Evolutionary conservation across 1,140 invertebrate species (phyloP), one percentile per base, ranked within the genome.

Genomic region (Lepidostoma basale): DNA sequence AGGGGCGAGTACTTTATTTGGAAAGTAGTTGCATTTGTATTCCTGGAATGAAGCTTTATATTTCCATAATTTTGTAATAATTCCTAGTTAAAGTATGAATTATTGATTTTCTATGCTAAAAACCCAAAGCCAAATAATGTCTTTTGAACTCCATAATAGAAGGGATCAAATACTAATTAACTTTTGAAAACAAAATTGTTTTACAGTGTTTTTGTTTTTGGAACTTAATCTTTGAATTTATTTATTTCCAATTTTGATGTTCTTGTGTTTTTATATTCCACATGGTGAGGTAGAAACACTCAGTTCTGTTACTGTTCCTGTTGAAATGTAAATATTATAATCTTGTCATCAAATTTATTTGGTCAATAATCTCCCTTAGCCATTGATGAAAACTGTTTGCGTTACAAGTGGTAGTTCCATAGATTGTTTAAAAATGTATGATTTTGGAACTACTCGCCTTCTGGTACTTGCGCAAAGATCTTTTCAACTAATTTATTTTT

Each of bases 341-440:
- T 42, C n/a, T n/a, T 9, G 30, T n/a, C 40, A 23, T 67, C 40
- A 14, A 10, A 22, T n/a, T 30, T 8, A 22, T 23, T 40, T 52
- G 49, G 66, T 68, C 58, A 68, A 68, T 62, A 68, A 62, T 62
- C 66, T 68, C 56, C 52, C 52, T 62, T 45, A 33, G n/a, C n/a
- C n/a, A n/a, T n/a, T n/a, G n/a, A n/a, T n/a, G n/a, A n/a, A n/a
- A n/a, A n/a, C n/a, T n/a, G n/a, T n/a, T n/a, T n/a, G n/a, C n/a
- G n/a, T n/a, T n/a, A n/a, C n/a, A n/a, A n/a, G n/a, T n/a, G n/a
- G n/a, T n/a, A n/a, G n/a, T n/a, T n/a, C n/a, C n/a, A n/a, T n/a
- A n/a, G n/a, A n/a, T n/a, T n/a, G n/a, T n/a, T n/a, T n/a, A n/a
- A n/a, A n/a, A n/a, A n/a, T n/a, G n/a, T n/a, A n/a, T n/a, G n/a